Conservation (phyloP, 2,797 vertebrate genomes). For the Hyperoplus immaculatus region DNA sequence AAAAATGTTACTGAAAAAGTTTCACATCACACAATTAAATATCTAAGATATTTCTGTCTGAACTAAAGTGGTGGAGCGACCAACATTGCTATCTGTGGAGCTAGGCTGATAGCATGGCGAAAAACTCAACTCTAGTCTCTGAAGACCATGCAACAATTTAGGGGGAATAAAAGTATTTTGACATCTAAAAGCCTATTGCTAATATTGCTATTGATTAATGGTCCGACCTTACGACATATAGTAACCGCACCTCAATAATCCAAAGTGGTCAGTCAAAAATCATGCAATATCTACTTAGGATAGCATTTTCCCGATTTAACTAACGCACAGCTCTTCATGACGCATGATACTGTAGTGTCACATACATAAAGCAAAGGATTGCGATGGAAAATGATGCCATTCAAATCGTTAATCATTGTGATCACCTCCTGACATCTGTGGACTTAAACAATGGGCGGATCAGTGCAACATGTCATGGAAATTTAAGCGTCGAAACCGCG, state of each 20-base stretch:
- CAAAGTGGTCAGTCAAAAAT: neutral
- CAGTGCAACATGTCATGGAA: slow-evolving; percentile 8
- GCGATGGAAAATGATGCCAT: slow-evolving; percentile 6
- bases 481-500: slow-evolving; percentile 38
- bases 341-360: neutral
- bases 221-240: neutral
- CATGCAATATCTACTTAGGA: neutral
- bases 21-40: neutral
- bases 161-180: neutral
- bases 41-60: neutral
- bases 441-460: slow-evolving; percentile 10
- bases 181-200: neutral
- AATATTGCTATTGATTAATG: neutral
- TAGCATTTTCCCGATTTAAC: neutral
- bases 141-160: neutral
- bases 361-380: neutral
- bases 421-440: slow-evolving; percentile 46
- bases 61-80: neutral
- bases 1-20: too few relatives aligned
- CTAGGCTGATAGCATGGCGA: neutral
- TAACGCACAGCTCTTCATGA: slow-evolving; percentile 9
- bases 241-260: neutral
- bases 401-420: slow-evolving; percentile 39
- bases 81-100: neutral
- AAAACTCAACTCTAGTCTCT: neutral